Evolutionary conservation across 2,113 vertebrate genomes (phyloP), one percentile per base, ranked within the genome.

Genomic region (Pimephales promelas): DNA sequence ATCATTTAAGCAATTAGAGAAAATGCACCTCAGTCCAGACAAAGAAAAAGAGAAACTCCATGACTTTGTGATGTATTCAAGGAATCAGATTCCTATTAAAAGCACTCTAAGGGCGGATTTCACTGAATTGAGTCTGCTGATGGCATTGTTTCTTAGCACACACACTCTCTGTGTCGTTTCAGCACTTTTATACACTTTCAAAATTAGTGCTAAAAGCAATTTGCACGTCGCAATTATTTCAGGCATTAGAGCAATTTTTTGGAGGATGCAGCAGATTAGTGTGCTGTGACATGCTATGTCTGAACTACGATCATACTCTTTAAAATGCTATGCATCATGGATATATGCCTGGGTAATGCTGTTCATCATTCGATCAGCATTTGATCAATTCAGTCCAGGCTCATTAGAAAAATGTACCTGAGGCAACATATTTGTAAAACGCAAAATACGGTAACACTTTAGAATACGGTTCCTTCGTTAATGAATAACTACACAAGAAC

Each of bases 1-100:
- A 61, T 71, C 26, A 9, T 85, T 72, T 85, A 79, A 79, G 77
- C 57, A 85, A 84, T 73, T 59, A 71, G 61, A 81, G 13, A 56
- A 79, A 81, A 54, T 40, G 64, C 61, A 68, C 47, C 47, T 70
- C 64, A 10, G 47, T 62, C 57, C 47, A 24, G 20, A 52, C 18
- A 24, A 14, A 34, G 45, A 47, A 80, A 66, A 52, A 66, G 79
- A 81, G 79, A 56, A 81, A 81, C 64, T 81, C 28, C 31, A 56
- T 24, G 57, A 28, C 76, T 66, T 31, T 2, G 5, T 47, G 49
- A 81, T 81, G 31, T 24, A 36, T 81, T 66, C 18, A 54, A 70
- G 26, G 47, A 81, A 54, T 81, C 20, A 36, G 18, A 31, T 64
- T 64, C 5, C 28, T 22, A 52, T 62, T 61, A 10, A 45, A 79